Conservation (phyloP, 2,113 vertebrate species). For the Vimba vimba region DNA sequence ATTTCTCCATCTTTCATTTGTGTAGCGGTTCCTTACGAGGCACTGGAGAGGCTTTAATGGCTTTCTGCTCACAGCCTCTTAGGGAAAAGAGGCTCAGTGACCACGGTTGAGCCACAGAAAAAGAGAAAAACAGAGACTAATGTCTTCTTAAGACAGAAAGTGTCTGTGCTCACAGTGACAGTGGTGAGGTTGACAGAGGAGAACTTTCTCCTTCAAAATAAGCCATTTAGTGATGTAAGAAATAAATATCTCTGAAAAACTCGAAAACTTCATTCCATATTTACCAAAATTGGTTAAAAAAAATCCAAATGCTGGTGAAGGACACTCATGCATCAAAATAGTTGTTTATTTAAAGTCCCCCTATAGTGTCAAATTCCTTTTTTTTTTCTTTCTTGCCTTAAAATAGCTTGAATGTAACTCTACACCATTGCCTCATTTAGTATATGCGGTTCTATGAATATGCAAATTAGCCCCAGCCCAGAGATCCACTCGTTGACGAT, state of each 20-base stretch:
- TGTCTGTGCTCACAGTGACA: not conserved
- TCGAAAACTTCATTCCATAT: not conserved
- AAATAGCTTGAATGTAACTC: too few relatives aligned
- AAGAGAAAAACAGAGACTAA: constrained; percentile 11
- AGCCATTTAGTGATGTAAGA: not conserved
- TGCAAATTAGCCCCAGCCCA: too few relatives aligned
- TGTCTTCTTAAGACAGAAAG: not conserved
- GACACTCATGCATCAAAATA: not conserved
- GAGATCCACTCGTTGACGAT: too few relatives aligned
- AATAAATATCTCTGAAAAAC: not conserved
- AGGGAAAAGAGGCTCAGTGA: constrained; percentile 30
- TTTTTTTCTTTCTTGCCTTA: too few relatives aligned
- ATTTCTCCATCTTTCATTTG: constrained; percentile 28
- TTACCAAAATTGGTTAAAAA: not conserved
- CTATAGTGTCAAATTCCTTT: too few relatives aligned
- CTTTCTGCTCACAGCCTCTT: constrained; percentile 34
- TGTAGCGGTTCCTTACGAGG: constrained; percentile 15
- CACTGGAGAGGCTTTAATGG: constrained; percentile 50
- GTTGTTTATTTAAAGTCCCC: not conserved
- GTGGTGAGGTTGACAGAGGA: not conserved
- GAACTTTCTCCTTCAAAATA: not conserved
- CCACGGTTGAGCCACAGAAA: not conserved
- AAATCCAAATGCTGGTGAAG: not conserved
- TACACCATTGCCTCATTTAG: too few relatives aligned
- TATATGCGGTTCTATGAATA: too few relatives aligned